Evolutionary conservation across 1,140 invertebrate genomes (phyloP), one percentile per base, ranked within the genome.

Genomic region (Nasonia vitripennis): DNA sequence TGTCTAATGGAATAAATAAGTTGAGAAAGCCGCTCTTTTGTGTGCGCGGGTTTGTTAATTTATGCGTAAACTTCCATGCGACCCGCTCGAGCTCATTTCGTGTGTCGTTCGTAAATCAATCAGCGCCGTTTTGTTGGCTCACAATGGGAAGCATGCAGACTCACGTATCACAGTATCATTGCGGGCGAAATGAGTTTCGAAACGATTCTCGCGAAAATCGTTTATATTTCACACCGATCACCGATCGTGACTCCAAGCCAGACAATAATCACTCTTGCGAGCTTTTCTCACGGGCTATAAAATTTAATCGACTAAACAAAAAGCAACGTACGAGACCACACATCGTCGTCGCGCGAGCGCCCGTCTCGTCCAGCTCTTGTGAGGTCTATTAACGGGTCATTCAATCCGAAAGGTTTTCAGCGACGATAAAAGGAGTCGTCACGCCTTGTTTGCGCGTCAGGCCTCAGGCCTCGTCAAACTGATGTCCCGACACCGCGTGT

Each of bases 311-410:
- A 45, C 41, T 11, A 9, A 45, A 45, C 6, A 45, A 11, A 45
- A 45, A 45, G 41, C 41, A 45, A 45, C 6, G 10, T 45, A 45
- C 10, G 9, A 45, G 41, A 45, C 41, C 41, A 45, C 41, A 45
- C 41, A 45, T 45, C 41, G 41, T 45, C 41, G 7, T 45, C 41
- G 41, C 14, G 10, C 48, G 48, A 51, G 10, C 10, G 48, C 12
- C 7, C 48, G 20, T 23, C 34, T 68, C 70, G 62, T 88, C 45
- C 27, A 27, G 27, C 84, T 62, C 87, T 87, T 88, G 89, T 89
- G 88, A 89, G 87, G 88, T 89, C 88, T 88, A 88, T 89, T 89
- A 89, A 89, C 85, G 77, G 84, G 55, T 84, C 88, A 88, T 89
- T 89, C 88, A 88, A 87, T 89, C 86, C 84, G 84, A 86, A 86